Evolutionary conservation across 2,888 invertebrate genomes (phyloP).

Genomic region (Drosophila mettleri): DNA sequence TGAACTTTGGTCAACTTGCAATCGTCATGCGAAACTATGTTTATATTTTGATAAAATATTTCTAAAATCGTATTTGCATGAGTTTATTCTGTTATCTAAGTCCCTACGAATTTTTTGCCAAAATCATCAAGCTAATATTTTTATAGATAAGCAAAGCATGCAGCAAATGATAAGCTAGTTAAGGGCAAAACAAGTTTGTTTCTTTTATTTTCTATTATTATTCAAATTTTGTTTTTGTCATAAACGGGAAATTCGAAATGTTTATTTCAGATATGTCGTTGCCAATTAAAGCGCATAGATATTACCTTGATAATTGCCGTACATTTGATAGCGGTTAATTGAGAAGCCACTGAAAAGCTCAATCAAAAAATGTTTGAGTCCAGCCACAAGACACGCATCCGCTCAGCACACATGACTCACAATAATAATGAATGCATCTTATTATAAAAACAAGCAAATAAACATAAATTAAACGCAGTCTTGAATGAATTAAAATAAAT

Average conservation of each 20-base stretch:
- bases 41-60: constrained; percentile 30
- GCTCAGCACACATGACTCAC: constrained; percentile 36
- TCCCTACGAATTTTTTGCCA: constrained; percentile 1
- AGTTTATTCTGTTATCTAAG: constrained; percentile 21
- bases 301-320: constrained; percentile 3
- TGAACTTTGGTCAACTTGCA: constrained; percentile 24
- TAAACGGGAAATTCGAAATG: neutral
- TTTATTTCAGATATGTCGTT: constrained; percentile 7
- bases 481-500: constrained; percentile 10
- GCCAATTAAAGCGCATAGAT: neutral
- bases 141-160: constrained; percentile 19
- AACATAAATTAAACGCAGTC: constrained; percentile 1
- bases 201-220: neutral
- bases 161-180: neutral
- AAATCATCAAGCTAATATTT: constrained; percentile 11
- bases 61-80: constrained; percentile 11
- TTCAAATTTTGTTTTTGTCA: neutral
- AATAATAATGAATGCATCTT: constrained; percentile 12
- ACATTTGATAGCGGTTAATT: constrained; percentile 7
- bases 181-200: neutral
- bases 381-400: constrained; percentile 19
- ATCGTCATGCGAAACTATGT: constrained; percentile 6
- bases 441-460: constrained; percentile 34
- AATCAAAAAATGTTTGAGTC: neutral
- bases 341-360: neutral